Percentiles rank a stretch among this genome's conserved stretches.
These are phyloP conservation scores for Peromyscus nudipes DNA, from an alignment of 2,797 vertebrate genomes.

Conservation along the genomic window DNA sequence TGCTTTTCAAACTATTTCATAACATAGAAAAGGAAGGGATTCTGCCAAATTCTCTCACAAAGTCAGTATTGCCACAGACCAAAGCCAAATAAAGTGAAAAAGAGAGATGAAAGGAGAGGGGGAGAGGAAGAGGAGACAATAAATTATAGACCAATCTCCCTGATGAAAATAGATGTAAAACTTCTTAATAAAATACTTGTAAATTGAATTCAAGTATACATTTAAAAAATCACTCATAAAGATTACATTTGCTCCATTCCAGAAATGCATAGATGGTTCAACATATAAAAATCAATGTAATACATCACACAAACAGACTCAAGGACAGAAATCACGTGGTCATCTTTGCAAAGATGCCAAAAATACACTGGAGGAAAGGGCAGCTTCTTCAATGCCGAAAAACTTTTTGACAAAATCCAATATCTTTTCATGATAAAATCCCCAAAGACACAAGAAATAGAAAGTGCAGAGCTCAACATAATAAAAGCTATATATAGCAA, in stretches of 20 bases:
- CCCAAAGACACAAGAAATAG: not conserved
- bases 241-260: not conserved
- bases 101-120: not conserved
- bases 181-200: not conserved
- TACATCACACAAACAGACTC: not conserved
- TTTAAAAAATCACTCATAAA: not conserved
- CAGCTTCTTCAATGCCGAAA: not conserved
- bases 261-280: not conserved
- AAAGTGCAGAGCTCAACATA: not conserved
- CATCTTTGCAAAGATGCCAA: not conserved
- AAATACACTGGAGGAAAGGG: not conserved
- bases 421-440: not conserved
- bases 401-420: not conserved
- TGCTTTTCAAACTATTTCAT: not conserved
- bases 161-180: not conserved
- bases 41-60: not conserved
- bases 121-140: not conserved
- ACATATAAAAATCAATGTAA: not conserved
- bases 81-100: not conserved
- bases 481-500: not conserved
- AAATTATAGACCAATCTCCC: not conserved
- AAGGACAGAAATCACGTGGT: not conserved
- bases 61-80: not conserved
- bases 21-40: not conserved
- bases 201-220: not conserved